Percentiles rank a stretch among this genome's conserved stretches.
Evolutionary conservation across 2,113 vertebrate species (phyloP).

Genomic region (human): DNA sequence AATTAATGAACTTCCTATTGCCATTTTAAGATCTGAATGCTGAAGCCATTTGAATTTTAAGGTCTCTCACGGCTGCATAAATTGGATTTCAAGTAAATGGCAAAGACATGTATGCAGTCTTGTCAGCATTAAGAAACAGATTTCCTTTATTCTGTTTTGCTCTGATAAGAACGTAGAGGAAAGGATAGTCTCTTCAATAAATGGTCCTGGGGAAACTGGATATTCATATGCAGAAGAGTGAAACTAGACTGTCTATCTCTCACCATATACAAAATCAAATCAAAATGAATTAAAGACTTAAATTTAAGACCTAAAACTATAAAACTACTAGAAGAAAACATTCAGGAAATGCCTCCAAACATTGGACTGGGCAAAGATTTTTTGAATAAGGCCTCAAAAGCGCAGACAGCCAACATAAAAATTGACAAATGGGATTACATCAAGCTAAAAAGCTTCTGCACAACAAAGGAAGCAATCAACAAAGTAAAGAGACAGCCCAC

Average conservation of each 20-base stretch:
- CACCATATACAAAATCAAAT: not conserved
- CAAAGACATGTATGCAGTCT: slow-evolving; percentile 19
- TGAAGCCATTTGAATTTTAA: slow-evolving; percentile 69
- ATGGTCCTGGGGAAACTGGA: not conserved
- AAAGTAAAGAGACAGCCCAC: not conserved
- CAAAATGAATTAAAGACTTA: not conserved
- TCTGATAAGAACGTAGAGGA: not conserved
- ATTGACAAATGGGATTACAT: not conserved
- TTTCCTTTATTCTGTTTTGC: slow-evolving; percentile 56
- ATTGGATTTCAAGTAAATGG: slow-evolving; percentile 57
- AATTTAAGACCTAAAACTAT: not conserved
- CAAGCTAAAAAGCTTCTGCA: not conserved
- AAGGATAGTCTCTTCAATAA: not conserved
- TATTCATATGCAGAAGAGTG: not conserved
- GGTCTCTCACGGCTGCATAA: slow-evolving; percentile 46
- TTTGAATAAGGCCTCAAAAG: not conserved
- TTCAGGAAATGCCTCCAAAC: not conserved
- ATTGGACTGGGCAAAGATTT: not conserved
- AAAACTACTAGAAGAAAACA: not conserved
- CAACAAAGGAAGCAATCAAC: not conserved
- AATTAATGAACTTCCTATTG: slow-evolving; percentile 73
- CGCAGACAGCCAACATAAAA: not conserved
- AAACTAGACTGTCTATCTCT: not conserved
- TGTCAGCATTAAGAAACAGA: slow-evolving; percentile 34
- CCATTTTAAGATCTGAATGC: slow-evolving; percentile 66